These are phyloP conservation scores for Malacosoma neustria DNA, from an alignment of 2,888 invertebrate genomes.

Conservation along the genomic window DNA sequence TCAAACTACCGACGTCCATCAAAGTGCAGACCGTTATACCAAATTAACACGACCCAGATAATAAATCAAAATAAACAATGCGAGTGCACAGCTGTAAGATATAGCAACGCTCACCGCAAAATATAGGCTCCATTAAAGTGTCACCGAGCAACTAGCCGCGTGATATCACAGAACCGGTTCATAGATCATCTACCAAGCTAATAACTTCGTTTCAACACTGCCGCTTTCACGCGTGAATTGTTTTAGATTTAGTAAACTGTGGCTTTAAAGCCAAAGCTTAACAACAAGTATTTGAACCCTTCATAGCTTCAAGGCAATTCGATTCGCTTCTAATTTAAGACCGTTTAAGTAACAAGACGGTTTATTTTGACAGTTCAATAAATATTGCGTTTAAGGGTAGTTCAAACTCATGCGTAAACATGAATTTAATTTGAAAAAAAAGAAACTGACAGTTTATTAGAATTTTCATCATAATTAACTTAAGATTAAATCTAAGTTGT, in stretches of 20 bases:
- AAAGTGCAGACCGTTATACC: constrained; percentile 24
- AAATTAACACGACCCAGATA: constrained; percentile 20
- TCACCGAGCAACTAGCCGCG: constrained; percentile 24
- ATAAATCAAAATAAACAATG: constrained; percentile 42
- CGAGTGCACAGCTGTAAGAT: constrained; percentile 29
- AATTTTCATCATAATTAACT: too few species aligned
- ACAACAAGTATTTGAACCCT: neutral
- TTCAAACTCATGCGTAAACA: too few species aligned
- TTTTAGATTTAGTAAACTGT: neutral
- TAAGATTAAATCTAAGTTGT: too few species aligned
- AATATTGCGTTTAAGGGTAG: too few species aligned
- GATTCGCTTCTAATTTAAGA: too few species aligned
- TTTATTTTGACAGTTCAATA: too few species aligned
- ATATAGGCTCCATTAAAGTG: constrained; percentile 44
- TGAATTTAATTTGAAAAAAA: too few species aligned
- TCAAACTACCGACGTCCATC: constrained; percentile 3
- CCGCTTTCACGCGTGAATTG: neutral
- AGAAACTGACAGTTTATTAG: too few species aligned
- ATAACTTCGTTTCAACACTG: constrained; percentile 10
- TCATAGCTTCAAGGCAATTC: too few species aligned
- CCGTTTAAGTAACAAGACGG: too few species aligned
- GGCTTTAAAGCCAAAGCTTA: too few species aligned
- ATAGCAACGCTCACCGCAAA: constrained; percentile 39
- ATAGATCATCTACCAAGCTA: constrained; percentile 18
- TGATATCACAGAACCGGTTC: constrained; percentile 24